Evolutionary conservation across 2,797 vertebrate genomes (phyloP).

Genomic region (Gymnoscopelus microlampas): DNA sequence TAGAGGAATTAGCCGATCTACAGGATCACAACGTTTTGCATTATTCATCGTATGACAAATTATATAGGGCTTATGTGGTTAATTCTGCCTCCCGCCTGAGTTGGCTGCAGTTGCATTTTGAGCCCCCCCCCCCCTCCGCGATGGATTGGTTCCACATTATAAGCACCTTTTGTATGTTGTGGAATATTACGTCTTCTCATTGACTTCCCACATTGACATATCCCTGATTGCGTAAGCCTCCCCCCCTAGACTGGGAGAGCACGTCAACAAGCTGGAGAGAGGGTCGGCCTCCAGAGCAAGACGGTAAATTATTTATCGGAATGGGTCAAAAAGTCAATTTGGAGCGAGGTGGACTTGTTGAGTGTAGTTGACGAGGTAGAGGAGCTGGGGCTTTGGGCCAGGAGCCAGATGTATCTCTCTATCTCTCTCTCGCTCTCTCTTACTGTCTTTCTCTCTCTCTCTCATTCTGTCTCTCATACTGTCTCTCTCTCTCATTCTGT

Average conservation of each 20-base stretch:
- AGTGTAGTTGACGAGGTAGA: background rate
- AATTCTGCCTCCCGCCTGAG: background rate
- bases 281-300: background rate
- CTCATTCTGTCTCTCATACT: background rate
- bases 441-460: background rate
- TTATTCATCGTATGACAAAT: too few relatives aligned
- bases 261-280: background rate
- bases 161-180: background rate
- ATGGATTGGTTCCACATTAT: background rate
- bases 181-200: background rate
- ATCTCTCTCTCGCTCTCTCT: background rate
- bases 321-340: slow-evolving; percentile 28
- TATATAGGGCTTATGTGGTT: background rate
- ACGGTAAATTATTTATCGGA: slow-evolving; percentile 15
- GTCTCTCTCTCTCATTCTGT: background rate
- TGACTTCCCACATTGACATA: background rate
- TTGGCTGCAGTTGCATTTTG: background rate
- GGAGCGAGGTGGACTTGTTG: background rate
- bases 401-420: background rate
- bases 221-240: background rate
- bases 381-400: background rate
- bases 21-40: too few relatives aligned
- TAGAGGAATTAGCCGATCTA: too few relatives aligned
- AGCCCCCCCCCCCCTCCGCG: background rate
- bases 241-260: background rate